Conservation (phyloP, 2,888 invertebrate genomes). For the Dolichomitus sp. region DNA sequence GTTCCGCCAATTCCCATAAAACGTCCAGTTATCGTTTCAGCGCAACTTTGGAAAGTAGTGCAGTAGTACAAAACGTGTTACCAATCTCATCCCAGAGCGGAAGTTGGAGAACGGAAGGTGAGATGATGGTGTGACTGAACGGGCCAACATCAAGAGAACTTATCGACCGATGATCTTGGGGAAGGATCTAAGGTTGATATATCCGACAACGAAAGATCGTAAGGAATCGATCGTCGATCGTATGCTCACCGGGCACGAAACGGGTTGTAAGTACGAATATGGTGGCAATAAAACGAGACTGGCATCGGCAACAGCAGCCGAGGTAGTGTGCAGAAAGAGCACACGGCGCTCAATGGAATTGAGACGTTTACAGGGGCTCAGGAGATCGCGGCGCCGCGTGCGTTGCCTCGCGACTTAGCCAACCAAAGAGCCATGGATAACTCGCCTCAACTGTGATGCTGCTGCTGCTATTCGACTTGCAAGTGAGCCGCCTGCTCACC, state of each 20-base stretch:
- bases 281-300: conserved; percentile 67
- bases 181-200: conserved; percentile 33
- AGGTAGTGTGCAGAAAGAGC: conserved; percentile 42
- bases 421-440: conserved; percentile 59
- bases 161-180: conserved; percentile 46
- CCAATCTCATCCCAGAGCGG: conserved; percentile 14
- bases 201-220: conserved; percentile 51
- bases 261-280: conserved; percentile 67
- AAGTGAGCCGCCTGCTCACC: conserved; percentile 45
- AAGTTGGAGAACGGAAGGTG: conserved; percentile 22
- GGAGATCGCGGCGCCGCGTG: conserved; percentile 52
- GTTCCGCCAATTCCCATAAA: conserved; percentile 11
- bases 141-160: conserved; percentile 19
- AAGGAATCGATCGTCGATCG: conserved; percentile 66
- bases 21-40: not conserved
- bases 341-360: conserved; percentile 64
- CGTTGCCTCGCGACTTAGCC: conserved; percentile 51
- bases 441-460: conserved; percentile 32
- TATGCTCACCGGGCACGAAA: conserved; percentile 53
- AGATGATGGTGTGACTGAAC: conserved; percentile 7
- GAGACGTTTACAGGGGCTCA: conserved; percentile 64
- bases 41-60: conserved; percentile 3
- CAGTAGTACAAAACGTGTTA: not conserved
- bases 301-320: conserved; percentile 43
- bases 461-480: conserved; percentile 22